These are phyloP conservation scores for Calliscelio sp. DNA, from an alignment of 2,888 invertebrate genomes.

Conservation along the genomic window DNA sequence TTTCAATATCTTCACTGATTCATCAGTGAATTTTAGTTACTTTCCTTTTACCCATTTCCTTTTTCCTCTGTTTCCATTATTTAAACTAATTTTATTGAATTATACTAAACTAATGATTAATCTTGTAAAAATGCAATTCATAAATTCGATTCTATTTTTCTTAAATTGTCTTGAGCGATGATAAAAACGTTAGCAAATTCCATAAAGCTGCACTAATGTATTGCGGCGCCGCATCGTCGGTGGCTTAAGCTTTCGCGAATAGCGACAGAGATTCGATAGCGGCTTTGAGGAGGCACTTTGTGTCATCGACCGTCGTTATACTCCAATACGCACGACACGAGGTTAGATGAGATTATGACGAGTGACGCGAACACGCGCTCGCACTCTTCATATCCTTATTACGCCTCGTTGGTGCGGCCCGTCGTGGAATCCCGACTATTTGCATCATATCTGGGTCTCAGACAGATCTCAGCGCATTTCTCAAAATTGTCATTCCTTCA, in stretches of 20 bases:
- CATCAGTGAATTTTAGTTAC: too few species aligned
- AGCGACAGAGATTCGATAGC: constrained; percentile 57
- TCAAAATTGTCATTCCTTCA: too few species aligned
- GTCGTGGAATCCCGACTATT: constrained; percentile 40
- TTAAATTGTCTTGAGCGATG: too few species aligned
- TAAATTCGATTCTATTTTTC: too few species aligned
- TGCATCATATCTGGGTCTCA: too few species aligned
- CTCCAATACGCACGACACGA: constrained; percentile 49
- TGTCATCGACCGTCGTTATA: constrained; percentile 63
- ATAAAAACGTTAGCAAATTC: constrained; percentile 47
- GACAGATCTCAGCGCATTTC: too few species aligned
- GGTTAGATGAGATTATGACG: constrained; percentile 63
- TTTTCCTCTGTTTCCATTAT: too few species aligned
- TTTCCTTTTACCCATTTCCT: too few species aligned
- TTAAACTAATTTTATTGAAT: too few species aligned
- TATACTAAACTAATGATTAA: too few species aligned
- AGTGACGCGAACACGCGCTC: constrained; percentile 48
- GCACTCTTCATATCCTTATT: constrained; percentile 38
- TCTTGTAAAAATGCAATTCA: too few species aligned
- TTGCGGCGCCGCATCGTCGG: constrained; percentile 57
- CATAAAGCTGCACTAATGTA: constrained; percentile 55
- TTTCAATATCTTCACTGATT: too few species aligned
- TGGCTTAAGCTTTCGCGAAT: constrained; percentile 51
- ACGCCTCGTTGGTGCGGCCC: constrained; percentile 23
- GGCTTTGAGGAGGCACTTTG: constrained; percentile 57